These are phyloP conservation scores for Hoplostethus mediterraneus DNA, from an alignment of 2,797 vertebrate genomes.

Conservation along the genomic window DNA sequence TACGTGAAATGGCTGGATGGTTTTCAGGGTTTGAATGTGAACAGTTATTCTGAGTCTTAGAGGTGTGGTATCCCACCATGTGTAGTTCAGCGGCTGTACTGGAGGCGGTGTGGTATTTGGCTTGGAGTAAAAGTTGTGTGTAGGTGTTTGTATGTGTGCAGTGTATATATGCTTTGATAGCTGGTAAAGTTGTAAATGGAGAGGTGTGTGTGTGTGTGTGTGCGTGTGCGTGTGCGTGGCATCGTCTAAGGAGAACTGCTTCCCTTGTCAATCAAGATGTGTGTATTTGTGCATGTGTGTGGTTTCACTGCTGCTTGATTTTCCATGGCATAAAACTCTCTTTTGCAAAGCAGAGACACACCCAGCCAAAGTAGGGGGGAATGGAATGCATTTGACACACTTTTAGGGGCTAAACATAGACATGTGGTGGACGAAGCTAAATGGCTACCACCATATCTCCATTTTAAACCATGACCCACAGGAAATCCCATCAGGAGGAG, in stretches of 20 bases:
- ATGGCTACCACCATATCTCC: slow-evolving; percentile 12
- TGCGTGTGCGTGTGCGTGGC: background rate
- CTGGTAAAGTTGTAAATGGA: background rate
- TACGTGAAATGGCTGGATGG: background rate
- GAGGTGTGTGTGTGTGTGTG: background rate
- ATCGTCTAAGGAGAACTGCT: slow-evolving; percentile 2
- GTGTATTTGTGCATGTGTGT: slow-evolving; percentile 27
- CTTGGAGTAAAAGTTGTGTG: background rate
- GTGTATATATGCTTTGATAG: slow-evolving; percentile 15
- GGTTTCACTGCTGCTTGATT: slow-evolving; percentile 20
- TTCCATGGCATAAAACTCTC: slow-evolving; percentile 21
- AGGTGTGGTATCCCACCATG: background rate
- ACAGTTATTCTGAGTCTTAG: background rate
- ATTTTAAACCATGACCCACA: slow-evolving; percentile 16
- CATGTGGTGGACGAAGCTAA: slow-evolving; percentile 19
- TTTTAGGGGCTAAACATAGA: slow-evolving; percentile 28
- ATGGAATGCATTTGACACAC: slow-evolving; percentile 42
- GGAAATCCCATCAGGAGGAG: slow-evolving; percentile 25
- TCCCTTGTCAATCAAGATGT: slow-evolving; percentile 4
- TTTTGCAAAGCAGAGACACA: slow-evolving; percentile 27
- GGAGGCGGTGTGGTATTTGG: slow-evolving; percentile 10
- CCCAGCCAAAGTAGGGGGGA: slow-evolving; percentile 27
- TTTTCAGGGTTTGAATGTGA: background rate
- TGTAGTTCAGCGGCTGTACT: slow-evolving; percentile 11
- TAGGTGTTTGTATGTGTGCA: slow-evolving; percentile 8